Percentiles rank a stretch among this genome's conserved stretches.
These are phyloP conservation scores for Leptarthrus brevirostris DNA, from an alignment of 2,888 invertebrate species.

Conservation along the genomic window DNA sequence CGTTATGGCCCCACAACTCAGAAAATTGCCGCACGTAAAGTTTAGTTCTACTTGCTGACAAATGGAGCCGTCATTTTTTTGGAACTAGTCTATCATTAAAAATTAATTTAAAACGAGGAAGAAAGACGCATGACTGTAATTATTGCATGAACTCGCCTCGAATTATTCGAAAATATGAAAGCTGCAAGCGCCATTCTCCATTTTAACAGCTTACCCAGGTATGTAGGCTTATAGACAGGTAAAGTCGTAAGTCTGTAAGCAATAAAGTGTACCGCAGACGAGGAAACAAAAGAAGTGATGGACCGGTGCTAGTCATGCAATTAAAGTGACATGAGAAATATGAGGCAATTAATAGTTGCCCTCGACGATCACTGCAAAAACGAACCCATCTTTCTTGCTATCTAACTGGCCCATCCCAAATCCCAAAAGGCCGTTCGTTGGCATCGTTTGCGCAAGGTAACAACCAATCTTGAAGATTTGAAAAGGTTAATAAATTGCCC, in stretches of 20 bases:
- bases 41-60: slow-evolving; percentile 12
- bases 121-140: slow-evolving; percentile 25
- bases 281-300: slow-evolving; percentile 22
- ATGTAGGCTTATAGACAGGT: not conserved
- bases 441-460: not conserved
- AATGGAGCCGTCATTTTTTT: slow-evolving; percentile 47
- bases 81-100: slow-evolving; percentile 41
- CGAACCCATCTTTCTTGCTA: slow-evolving; percentile 15
- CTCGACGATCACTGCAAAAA: slow-evolving; percentile 31
- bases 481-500: slow-evolving; percentile 37
- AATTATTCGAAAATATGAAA: slow-evolving; percentile 37
- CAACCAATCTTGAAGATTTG: slow-evolving; percentile 32
- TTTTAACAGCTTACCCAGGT: not conserved
- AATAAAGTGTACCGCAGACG: not conserved
- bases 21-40: slow-evolving; percentile 16
- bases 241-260: not conserved
- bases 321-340: slow-evolving; percentile 44
- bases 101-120: slow-evolving; percentile 41
- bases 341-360: slow-evolving; percentile 34
- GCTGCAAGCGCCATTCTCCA: slow-evolving; percentile 10
- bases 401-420: slow-evolving; percentile 13
- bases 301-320: slow-evolving; percentile 40
- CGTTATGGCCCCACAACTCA: slow-evolving; percentile 18
- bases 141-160: slow-evolving; percentile 4
- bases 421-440: slow-evolving; percentile 3